Evolutionary conservation across 2,888 invertebrate species (phyloP).

Genomic region (Theretra japonica): DNA sequence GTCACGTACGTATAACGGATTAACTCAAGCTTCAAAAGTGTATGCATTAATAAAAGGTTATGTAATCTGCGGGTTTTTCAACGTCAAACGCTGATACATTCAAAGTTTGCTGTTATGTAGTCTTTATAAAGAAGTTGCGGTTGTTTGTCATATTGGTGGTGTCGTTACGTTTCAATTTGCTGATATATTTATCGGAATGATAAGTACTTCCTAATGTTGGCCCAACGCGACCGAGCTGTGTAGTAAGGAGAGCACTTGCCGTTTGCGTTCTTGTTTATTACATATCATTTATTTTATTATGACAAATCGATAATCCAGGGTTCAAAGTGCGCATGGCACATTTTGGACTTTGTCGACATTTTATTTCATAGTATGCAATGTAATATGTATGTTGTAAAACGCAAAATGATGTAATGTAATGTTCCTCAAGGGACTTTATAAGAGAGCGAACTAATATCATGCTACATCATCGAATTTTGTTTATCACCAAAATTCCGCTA

Average conservation of each 20-base stretch:
- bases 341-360: no score
- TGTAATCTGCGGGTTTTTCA: slow-evolving; percentile 11
- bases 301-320: no score
- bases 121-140: not conserved
- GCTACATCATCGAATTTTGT: no score
- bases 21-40: slow-evolving; percentile 31
- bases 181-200: slow-evolving; percentile 8
- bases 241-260: not conserved
- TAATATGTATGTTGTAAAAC: no score
- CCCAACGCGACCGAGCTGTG: not conserved
- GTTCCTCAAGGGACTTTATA: no score
- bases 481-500: no score
- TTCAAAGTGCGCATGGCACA: no score
- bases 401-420: no score
- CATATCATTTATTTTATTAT: not conserved
- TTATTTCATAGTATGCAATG: no score
- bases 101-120: not conserved
- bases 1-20: slow-evolving; percentile 47
- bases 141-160: not conserved
- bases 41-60: slow-evolving; percentile 22
- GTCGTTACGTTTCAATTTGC: not conserved
- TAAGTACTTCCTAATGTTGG: slow-evolving; percentile 7
- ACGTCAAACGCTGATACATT: slow-evolving; percentile 7
- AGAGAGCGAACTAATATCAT: no score
- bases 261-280: not conserved